A percentile compares a stretch with the other conserved stretches of the same genome.
Evolutionary conservation across 1,140 invertebrate genomes (phyloP).

Genomic region (Euura saliciscinereae): DNA sequence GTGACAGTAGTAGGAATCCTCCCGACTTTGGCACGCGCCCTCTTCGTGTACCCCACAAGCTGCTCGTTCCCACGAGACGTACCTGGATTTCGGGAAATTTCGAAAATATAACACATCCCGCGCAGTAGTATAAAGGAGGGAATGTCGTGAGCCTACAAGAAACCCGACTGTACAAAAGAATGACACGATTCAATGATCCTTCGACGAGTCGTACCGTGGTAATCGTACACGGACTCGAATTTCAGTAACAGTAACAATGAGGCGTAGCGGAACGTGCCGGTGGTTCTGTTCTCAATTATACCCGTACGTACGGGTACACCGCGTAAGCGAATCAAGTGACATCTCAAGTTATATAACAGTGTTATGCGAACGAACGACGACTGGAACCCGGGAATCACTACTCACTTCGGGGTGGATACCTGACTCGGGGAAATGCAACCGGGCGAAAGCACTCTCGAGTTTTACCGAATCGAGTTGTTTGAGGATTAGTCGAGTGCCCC

Average conservation of each 20-base stretch:
- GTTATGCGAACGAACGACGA: background rate
- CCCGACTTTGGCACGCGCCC: conserved; percentile 31
- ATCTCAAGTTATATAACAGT: background rate
- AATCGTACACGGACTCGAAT: background rate
- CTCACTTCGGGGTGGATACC: background rate
- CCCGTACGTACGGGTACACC: background rate
- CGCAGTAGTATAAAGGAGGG: background rate
- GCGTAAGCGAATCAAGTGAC: background rate
- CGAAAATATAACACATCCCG: background rate
- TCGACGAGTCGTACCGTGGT: background rate
- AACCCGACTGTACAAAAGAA: too few relatives aligned
- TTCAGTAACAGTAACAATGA: background rate
- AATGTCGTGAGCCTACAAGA: background rate
- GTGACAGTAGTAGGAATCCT: conserved; percentile 54
- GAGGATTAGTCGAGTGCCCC: background rate
- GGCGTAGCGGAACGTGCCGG: conserved; percentile 1
- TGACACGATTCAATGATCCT: background rate
- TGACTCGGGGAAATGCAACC: background rate
- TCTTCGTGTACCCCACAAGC: conserved; percentile 3
- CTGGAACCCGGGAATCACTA: background rate
- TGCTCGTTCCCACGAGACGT: background rate
- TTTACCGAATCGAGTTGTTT: background rate
- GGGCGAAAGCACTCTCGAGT: background rate
- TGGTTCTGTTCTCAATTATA: conserved; percentile 3
- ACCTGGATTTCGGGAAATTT: background rate